Conservation (phyloP, 2,113 vertebrate species). For the Fulmarus glacialis region DNA sequence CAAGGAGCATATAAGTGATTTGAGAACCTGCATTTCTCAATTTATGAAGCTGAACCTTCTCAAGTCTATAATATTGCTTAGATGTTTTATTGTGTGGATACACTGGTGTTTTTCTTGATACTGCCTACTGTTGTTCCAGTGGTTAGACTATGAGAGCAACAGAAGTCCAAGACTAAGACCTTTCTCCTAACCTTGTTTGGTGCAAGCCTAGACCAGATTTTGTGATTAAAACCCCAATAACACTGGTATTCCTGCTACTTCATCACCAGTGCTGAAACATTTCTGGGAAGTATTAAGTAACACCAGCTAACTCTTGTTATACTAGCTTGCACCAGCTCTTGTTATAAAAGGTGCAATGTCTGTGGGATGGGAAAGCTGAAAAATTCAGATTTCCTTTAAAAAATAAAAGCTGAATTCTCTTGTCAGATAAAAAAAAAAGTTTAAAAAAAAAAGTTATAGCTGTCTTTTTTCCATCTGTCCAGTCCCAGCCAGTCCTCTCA, state of each 20-base stretch:
- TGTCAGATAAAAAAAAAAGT: background rate
- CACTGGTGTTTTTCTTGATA: background rate
- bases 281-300: background rate
- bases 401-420: background rate
- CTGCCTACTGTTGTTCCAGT: background rate
- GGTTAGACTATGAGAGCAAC: background rate
- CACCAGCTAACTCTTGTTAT: background rate
- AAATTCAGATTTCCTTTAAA: background rate
- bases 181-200: background rate
- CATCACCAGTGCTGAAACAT: background rate
- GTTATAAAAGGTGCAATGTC: background rate
- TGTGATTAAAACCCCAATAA: background rate
- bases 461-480: background rate
- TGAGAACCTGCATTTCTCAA: background rate
- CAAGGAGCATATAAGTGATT: background rate
- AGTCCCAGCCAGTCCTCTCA: background rate
- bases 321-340: background rate
- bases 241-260: background rate
- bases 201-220: background rate
- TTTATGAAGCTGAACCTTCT: background rate
- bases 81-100: background rate
- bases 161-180: background rate
- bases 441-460: background rate
- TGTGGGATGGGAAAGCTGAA: background rate
- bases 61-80: background rate